phyloP scores from a whole-genome alignment of 2,113 vertebrate genomes.

The Calidris pugnax region DNA sequence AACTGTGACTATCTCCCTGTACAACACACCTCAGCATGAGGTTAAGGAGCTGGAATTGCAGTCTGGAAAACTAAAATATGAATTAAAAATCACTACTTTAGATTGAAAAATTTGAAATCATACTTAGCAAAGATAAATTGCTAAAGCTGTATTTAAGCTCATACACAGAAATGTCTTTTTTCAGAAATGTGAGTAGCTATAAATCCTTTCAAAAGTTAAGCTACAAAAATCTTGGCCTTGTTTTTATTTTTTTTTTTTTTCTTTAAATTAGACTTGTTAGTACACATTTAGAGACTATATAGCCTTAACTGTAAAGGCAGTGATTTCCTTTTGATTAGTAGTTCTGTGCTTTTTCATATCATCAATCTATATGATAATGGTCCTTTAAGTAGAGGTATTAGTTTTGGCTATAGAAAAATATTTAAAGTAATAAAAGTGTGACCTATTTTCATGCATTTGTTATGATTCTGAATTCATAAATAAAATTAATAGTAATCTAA shows the following conservation, averaged over 20 bases:
- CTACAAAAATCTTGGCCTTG: neutral
- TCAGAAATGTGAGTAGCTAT: neutral
- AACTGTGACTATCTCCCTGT: neutral
- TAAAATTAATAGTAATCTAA: constrained; percentile 40
- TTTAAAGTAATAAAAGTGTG: neutral
- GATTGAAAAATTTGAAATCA: neutral
- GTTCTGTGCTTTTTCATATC: neutral
- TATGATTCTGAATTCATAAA: constrained; percentile 18
- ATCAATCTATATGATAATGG: neutral
- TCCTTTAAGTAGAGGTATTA: neutral
- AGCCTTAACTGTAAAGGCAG: neutral
- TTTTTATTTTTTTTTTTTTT: neutral
- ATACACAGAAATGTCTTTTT: neutral
- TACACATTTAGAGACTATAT: neutral
- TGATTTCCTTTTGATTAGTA: neutral
- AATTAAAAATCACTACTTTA: neutral
- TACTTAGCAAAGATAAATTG: neutral
- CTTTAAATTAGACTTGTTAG: neutral
- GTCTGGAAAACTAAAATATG: neutral
- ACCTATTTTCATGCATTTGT: neutral
- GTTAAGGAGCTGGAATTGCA: neutral
- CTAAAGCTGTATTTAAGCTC: neutral
- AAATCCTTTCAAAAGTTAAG: neutral
- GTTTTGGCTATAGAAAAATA: neutral
- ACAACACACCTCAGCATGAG: neutral